Conservation (phyloP, 2,113 vertebrate genomes). For the Himantopus leucocephalus region DNA sequence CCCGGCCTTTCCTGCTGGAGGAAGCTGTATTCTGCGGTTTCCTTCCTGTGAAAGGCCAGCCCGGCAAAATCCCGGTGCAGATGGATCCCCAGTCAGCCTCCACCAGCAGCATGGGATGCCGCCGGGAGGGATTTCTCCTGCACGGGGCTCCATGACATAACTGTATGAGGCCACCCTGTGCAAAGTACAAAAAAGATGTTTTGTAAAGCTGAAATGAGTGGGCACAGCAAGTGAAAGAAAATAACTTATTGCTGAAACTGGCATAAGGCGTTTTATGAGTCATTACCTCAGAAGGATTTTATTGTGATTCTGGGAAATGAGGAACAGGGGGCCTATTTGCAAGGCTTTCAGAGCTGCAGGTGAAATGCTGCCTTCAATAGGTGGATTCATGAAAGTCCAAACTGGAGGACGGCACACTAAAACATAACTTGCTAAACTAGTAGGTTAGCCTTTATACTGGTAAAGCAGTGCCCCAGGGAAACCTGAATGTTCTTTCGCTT, state of each 20-base stretch:
- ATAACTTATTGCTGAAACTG: not conserved
- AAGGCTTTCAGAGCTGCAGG: not conserved
- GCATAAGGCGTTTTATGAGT: not conserved
- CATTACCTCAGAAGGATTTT: constrained; percentile 4
- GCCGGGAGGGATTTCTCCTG: not conserved
- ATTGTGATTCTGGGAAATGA: constrained; percentile 28
- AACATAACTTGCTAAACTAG: not conserved
- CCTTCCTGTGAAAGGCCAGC: fast-evolving
- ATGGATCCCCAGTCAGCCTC: not conserved
- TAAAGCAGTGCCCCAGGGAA: not conserved
- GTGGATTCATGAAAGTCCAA: not conserved
- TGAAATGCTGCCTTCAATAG: not conserved
- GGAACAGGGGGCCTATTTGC: not conserved
- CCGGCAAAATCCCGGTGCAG: not conserved
- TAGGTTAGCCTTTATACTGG: not conserved
- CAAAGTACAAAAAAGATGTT: not conserved
- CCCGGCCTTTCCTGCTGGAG: not conserved
- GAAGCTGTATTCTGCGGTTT: not conserved
- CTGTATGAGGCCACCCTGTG: not conserved
- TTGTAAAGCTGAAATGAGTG: constrained; percentile 4
- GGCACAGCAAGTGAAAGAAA: not conserved
- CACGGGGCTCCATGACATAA: not conserved
- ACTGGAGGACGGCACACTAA: not conserved
- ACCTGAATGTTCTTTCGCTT: not conserved
- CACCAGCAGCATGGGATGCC: not conserved